These are phyloP conservation scores for Prunella fulvescens DNA, from an alignment of 2,113 vertebrate species.

Conservation along the genomic window DNA sequence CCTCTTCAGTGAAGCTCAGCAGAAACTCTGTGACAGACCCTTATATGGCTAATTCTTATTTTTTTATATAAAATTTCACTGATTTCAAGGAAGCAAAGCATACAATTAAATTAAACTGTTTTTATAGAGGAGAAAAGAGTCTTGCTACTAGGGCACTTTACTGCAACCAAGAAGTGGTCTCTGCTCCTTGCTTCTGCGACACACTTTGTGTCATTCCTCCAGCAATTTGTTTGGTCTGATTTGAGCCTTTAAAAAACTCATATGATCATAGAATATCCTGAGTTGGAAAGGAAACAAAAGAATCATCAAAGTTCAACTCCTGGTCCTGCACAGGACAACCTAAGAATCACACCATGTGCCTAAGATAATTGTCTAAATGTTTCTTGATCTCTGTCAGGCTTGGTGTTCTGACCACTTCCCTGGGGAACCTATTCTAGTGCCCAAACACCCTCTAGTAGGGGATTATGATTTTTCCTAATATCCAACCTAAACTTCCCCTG, in stretches of 20 bases:
- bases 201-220: background rate
- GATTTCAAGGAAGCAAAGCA: background rate
- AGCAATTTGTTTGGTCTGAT: background rate
- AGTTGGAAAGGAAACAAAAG: background rate
- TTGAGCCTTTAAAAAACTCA: background rate
- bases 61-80: background rate
- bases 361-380: background rate
- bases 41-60: background rate
- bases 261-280: background rate
- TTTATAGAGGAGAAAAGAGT: background rate
- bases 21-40: background rate
- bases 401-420: background rate
- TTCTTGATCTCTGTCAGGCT: background rate
- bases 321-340: background rate
- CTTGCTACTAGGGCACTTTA: background rate
- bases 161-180: background rate
- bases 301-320: background rate
- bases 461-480: background rate
- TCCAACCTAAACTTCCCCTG: background rate
- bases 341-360: background rate
- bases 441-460: rapidly evolving
- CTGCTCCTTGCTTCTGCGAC: background rate
- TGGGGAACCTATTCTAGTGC: background rate
- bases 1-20: background rate
- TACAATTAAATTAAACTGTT: background rate